Percentiles rank a stretch among this genome's conserved stretches.
These are phyloP conservation scores for Bombus polaris DNA, from an alignment of 1,140 invertebrate species.

Conservation along the genomic window DNA sequence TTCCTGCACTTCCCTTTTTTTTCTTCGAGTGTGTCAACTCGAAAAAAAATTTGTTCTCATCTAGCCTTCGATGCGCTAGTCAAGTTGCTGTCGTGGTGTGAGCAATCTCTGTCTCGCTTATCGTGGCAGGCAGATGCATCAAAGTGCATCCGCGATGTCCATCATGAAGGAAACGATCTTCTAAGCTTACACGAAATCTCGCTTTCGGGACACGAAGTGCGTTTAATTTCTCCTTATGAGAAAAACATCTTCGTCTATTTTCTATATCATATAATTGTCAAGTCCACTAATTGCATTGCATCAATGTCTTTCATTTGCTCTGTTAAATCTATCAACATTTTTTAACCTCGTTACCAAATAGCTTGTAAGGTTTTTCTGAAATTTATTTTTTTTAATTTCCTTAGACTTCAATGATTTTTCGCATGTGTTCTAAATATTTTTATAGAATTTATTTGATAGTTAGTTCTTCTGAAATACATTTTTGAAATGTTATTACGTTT, in stretches of 20 bases:
- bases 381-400: too few species aligned
- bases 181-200: slow-evolving; percentile 32
- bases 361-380: too few species aligned
- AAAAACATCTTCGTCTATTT: neutral
- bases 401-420: too few species aligned
- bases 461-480: too few species aligned
- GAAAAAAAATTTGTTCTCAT: slow-evolving; percentile 34
- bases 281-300: neutral
- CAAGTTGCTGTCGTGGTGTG: neutral
- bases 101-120: slow-evolving; percentile 36
- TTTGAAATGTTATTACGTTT: too few species aligned
- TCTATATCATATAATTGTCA: neutral
- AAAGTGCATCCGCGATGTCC: slow-evolving; percentile 32
- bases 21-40: neutral
- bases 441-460: too few species aligned
- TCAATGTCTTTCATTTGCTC: neutral
- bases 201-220: neutral
- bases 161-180: slow-evolving; percentile 31
- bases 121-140: slow-evolving; percentile 41
- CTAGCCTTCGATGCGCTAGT: neutral
- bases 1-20: slow-evolving; percentile 34
- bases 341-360: too few species aligned
- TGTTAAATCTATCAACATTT: too few species aligned
- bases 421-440: too few species aligned
- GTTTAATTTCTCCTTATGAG: neutral